A percentile compares a stretch with the other conserved stretches of the same genome.
These are phyloP conservation scores for Psittacus erithacus DNA, from an alignment of 2,113 vertebrate genomes.

Conservation along the genomic window DNA sequence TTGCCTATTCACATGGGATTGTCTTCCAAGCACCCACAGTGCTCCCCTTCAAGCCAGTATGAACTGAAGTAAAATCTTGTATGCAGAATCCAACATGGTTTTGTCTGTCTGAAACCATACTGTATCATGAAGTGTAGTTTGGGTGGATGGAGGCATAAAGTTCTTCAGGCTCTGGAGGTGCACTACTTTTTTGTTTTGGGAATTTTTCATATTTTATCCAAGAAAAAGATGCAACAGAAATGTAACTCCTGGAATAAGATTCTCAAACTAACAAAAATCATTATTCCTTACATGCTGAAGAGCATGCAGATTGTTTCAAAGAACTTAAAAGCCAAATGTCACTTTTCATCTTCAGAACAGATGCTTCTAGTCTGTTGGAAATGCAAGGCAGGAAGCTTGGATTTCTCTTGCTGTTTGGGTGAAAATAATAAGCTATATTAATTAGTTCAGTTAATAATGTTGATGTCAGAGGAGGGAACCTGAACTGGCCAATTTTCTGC, in stretches of 20 bases:
- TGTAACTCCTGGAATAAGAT: neutral
- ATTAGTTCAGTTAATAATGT: neutral
- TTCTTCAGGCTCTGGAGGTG: neutral
- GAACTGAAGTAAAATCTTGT: neutral
- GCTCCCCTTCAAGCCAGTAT: neutral
- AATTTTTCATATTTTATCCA: neutral
- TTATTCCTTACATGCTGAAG: neutral
- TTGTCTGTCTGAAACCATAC: neutral
- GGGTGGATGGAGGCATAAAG: neutral
- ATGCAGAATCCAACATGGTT: accelerated
- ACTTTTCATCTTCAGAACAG: neutral
- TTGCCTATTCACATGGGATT: neutral
- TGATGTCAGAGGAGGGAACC: neutral
- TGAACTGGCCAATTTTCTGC: neutral
- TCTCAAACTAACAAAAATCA: neutral
- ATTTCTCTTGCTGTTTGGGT: neutral
- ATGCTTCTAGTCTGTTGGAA: neutral
- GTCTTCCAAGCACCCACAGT: neutral
- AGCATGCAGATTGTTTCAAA: neutral
- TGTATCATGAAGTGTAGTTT: neutral
- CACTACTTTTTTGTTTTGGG: neutral
- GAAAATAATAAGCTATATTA: neutral
- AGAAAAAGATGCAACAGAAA: neutral
- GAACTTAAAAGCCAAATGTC: neutral
- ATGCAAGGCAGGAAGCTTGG: neutral